Conservation (phyloP, 2,888 invertebrate genomes). For the Drymonia ruficornis region DNA sequence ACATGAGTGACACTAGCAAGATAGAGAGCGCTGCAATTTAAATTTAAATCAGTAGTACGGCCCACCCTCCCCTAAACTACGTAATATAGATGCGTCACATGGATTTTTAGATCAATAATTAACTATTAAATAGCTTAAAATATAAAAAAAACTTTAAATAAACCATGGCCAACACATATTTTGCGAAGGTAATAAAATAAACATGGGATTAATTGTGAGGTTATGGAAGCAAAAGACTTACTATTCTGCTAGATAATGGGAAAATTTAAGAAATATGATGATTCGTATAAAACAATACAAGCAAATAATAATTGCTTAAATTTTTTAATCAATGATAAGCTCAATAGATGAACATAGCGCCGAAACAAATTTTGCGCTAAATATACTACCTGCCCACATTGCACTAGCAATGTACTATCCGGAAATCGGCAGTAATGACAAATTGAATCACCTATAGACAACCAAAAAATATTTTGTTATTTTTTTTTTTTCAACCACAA, state of each 20-base stretch:
- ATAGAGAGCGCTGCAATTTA: conserved; percentile 70
- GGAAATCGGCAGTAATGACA: conserved; percentile 4
- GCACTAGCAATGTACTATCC: background rate
- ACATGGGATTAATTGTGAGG: too few relatives aligned
- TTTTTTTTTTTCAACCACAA: conserved; percentile 34
- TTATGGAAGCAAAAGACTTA: too few relatives aligned
- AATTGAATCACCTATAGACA: conserved; percentile 1
- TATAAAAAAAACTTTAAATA: too few relatives aligned
- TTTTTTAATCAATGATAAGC: too few relatives aligned
- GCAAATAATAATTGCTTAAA: too few relatives aligned
- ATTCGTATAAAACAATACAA: too few relatives aligned
- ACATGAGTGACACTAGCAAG: conserved; percentile 70
- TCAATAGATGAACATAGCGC: too few relatives aligned
- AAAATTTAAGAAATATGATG: too few relatives aligned
- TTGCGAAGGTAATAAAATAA: background rate
- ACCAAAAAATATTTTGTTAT: background rate
- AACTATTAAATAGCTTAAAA: background rate
- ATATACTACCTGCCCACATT: too few relatives aligned
- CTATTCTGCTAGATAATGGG: too few relatives aligned
- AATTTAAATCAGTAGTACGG: conserved; percentile 73
- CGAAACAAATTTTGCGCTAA: too few relatives aligned
- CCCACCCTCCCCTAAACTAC: conserved; percentile 47
- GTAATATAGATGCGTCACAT: conserved; percentile 18
- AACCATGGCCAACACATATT: too few relatives aligned
- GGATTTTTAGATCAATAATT: background rate